Evolutionary conservation across 2,113 vertebrate species (phyloP), one percentile per base, ranked within the genome.

Genomic region (Gavia stellata): DNA sequence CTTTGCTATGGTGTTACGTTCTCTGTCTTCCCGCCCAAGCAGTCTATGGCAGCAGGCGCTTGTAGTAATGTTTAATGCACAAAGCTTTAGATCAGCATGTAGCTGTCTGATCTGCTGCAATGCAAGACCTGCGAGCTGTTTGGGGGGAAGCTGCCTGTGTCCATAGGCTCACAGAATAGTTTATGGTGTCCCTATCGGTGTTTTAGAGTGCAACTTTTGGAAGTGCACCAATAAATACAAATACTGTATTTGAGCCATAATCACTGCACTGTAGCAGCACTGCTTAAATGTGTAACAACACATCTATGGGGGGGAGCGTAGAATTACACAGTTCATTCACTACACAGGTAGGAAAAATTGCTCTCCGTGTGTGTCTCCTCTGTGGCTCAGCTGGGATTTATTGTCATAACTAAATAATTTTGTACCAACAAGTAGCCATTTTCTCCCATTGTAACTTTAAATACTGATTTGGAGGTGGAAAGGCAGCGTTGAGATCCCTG

Each of bases 341-440:
- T 36, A 20, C 45, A 19, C 73, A 82, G 83, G 91, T 95, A 81
- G 94, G 94, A 89, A 66, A 95, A 96, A 94, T 73, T 89, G 73
- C 49, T 91, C 34, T 86, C 81, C 81, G 88, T 45, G 5, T 79
- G 86, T 42, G 34, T 75, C 61, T 96, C 68, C 73, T 94, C 81
- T 70, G 4, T 80, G 78, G 42, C 88, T 89, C 86, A 81, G 86
- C 91, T 87, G 78, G 92, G 70, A 88, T 90, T 91, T 94, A 42
- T 92, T 96, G 95, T 91, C 81, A 45, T 72, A 94, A 66, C 52
- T 49, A 79, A 93, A 58, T 72, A 73, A 96, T 94, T 93, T 65
- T 77, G 29, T 87, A 79, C 58, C 63, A 58, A 68, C 56, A 72
- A 79, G 38, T 70, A 89, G 73, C 81, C 81, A 66, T 94, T 95